Conservation (phyloP, 1,140 invertebrate genomes). For the Anadara kagoshimensis region DNA sequence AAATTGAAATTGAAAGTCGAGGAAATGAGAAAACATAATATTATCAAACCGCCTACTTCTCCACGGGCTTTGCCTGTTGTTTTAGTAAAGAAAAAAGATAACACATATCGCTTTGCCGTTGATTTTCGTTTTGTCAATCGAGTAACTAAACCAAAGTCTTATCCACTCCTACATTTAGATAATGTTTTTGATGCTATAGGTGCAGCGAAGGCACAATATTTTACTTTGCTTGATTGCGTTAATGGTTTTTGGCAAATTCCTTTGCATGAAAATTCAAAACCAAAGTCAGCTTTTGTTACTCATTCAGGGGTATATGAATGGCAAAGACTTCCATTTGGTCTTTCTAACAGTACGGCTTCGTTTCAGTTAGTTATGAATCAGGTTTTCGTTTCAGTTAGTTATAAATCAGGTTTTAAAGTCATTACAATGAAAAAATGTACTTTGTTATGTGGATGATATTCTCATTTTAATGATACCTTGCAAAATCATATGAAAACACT, state of each 20-base stretch:
- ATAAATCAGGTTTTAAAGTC: constrained; percentile 11
- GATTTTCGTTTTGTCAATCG: constrained; percentile 72
- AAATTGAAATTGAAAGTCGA: constrained; percentile 42
- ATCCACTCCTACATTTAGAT: constrained; percentile 24
- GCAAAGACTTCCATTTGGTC: constrained; percentile 38
- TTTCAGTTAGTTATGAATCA: constrained; percentile 7
- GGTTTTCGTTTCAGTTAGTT: constrained; percentile 10
- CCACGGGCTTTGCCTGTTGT: constrained; percentile 76
- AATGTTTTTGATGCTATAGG: constrained; percentile 31
- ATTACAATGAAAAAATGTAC: constrained; percentile 38
- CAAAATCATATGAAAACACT: constrained; percentile 16
- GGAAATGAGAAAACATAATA: constrained; percentile 58
- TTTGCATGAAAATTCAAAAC: constrained; percentile 22
- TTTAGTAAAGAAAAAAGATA: constrained; percentile 73
- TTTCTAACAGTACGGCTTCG: constrained; percentile 27
- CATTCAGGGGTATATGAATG: constrained; percentile 41
- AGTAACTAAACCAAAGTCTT: constrained; percentile 23
- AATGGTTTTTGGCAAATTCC: constrained; percentile 46
- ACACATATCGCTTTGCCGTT: constrained; percentile 72
- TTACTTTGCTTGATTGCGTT: constrained; percentile 31
- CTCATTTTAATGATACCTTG: constrained; percentile 10
- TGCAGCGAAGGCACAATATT: constrained; percentile 25
- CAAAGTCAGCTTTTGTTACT: constrained; percentile 45
- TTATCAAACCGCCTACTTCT: constrained; percentile 39
- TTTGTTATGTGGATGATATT: constrained; percentile 41